Percentiles rank a stretch among this genome's conserved stretches.
Conservation (phyloP, 2,888 invertebrate species). For the Coelopa pilipes region DNA sequence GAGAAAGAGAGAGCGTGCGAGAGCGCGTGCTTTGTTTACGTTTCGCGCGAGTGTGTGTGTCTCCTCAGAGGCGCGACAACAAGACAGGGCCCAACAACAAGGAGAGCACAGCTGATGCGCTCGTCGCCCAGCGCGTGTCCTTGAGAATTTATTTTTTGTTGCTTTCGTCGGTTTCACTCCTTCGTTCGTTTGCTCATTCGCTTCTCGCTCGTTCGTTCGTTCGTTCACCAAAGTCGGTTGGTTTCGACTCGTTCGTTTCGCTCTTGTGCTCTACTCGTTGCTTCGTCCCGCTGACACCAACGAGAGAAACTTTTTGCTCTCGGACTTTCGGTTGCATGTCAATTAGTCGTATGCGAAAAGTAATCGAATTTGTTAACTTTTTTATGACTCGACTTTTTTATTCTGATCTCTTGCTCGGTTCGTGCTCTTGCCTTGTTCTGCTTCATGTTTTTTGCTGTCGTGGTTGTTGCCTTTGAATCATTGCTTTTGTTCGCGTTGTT, state of each 20-base stretch:
- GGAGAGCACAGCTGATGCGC: conserved; percentile 24
- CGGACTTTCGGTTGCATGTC: conserved; percentile 20
- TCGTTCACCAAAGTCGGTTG: background rate
- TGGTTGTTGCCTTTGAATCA: no score
- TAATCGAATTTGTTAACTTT: conserved; percentile 11
- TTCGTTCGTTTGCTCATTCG: conserved; percentile 1
- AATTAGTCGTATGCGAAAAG: background rate
- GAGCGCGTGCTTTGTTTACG: background rate
- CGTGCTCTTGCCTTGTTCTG: background rate
- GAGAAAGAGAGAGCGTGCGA: no score
- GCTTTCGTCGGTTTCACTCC: conserved; percentile 45
- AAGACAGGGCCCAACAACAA: conserved; percentile 3
- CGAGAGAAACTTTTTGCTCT: background rate
- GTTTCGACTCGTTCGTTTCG: background rate
- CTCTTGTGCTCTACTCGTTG: background rate
- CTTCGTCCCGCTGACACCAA: background rate
- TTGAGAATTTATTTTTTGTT: conserved; percentile 48
- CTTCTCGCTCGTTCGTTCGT: background rate
- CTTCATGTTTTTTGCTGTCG: no score
- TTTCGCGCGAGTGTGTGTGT: background rate
- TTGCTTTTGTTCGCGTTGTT: background rate
- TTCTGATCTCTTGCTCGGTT: background rate
- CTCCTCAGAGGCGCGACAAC: background rate
- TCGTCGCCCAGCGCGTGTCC: conserved; percentile 51
- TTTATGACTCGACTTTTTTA: background rate